Evolutionary conservation across 2,888 invertebrate species (phyloP), one percentile per base, ranked within the genome.

Genomic region (Nesidiocoris tenuis): DNA sequence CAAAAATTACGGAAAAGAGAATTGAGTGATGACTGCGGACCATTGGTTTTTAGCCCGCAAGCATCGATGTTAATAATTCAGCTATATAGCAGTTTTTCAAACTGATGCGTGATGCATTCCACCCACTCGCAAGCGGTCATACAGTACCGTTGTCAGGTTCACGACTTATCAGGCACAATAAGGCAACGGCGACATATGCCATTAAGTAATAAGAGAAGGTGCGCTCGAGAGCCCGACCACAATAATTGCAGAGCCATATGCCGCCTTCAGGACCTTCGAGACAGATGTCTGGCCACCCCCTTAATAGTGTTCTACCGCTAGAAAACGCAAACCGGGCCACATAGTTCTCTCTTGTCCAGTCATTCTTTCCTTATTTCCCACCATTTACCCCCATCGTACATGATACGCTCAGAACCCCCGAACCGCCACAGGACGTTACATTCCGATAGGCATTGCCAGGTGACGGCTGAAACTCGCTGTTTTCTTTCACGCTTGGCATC

Each of bases 241-340:
- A 75, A 75, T 76, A 76, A 76, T 76, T 76, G 76, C 76, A 71
- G 21, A 21, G 63, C 76, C 76, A 76, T 76, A 76, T 76, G 76
- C 70, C 67, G 54, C 61, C 61, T 75, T 67, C 25, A 39, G 61
- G 66, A 70, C 7, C 39, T 39, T 21, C 65, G 3, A 59, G 75
- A 75, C 75, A 75, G 75, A 75, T 75, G 75, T 75, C 19, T 57
- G 70, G 59, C 54, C 54, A 68, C 70, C 70, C 67, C 59, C 70
- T 67, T 67, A 17, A 61, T 25, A 18, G 24, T 23, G 54, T 39
- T 39, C 39, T 12, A 39, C 39, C 39, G 39, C 39, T 39, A 39
- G 39, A 39, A 39, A 39, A 39, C 39, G 39, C 39, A 12, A 39
- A 39, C 12, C 39, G 39, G 12, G 39, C 39, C 39, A 12, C 39